phyloP scores from a whole-genome alignment of 2,797 vertebrate genomes.

The Lithobates sylvaticus region DNA sequence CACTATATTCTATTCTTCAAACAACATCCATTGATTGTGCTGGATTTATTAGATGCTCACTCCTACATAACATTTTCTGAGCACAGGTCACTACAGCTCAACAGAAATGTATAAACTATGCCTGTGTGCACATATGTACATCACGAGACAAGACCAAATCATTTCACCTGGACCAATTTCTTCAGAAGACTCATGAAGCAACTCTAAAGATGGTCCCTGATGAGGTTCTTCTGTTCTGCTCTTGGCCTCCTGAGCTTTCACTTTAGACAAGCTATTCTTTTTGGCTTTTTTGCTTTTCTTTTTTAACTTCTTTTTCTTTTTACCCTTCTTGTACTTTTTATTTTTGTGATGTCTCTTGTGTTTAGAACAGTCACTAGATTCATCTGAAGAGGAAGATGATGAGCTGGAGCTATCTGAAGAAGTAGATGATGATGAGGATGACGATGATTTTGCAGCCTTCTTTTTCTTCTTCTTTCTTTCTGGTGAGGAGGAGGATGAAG shows the following conservation, averaged over 20 bases:
- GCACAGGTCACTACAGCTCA: too few relatives aligned
- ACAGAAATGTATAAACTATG: too few relatives aligned
- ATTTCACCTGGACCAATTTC: slow-evolving; percentile 86
- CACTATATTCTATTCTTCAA: too few relatives aligned
- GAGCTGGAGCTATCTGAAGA: slow-evolving; percentile 66
- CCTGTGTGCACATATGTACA: too few relatives aligned
- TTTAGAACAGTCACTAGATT: slow-evolving; percentile 76
- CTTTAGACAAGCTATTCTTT: slow-evolving; percentile 71
- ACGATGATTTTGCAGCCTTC: slow-evolving; percentile 57
- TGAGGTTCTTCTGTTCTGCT: slow-evolving; percentile 65
- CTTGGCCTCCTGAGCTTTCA: slow-evolving; percentile 66
- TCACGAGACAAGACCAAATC: not conserved
- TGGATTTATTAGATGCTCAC: too few relatives aligned
- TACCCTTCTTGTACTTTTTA: slow-evolving; percentile 76
- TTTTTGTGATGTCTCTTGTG: slow-evolving; percentile 79
- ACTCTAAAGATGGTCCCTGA: slow-evolving; percentile 80
- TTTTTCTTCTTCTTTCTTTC: slow-evolving; percentile 76
- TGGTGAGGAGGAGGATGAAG: slow-evolving; percentile 72
- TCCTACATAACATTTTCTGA: too few relatives aligned
- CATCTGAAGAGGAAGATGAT: slow-evolving; percentile 71
- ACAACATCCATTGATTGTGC: too few relatives aligned
- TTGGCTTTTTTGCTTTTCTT: slow-evolving; percentile 73
- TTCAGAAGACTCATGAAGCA: slow-evolving; percentile 83
- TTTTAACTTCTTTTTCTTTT: slow-evolving; percentile 69
- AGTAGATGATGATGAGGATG: slow-evolving; percentile 66